Conservation (phyloP, 2,888 invertebrate genomes). For the Creontiades dilutus region DNA sequence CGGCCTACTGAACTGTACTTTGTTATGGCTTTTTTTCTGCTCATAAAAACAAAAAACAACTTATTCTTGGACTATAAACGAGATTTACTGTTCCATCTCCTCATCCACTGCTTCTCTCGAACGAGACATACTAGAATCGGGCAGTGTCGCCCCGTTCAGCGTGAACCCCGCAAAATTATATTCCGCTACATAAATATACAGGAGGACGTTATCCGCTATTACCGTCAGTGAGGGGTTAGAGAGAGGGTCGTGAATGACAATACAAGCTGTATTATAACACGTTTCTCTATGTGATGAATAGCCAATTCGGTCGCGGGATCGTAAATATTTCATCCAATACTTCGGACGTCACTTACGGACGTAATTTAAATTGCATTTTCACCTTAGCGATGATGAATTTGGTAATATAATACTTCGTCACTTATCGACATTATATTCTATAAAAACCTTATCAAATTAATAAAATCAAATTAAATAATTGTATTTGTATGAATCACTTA, state of each 20-base stretch:
- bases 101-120: not conserved
- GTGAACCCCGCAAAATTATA: not conserved
- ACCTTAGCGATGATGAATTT: too few species aligned
- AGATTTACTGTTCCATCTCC: not conserved
- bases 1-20: not conserved
- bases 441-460: too few species aligned
- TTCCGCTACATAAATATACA: not conserved
- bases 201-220: not conserved
- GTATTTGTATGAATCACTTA: too few species aligned
- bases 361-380: too few species aligned
- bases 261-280: not conserved
- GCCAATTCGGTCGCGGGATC: not conserved
- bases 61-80: constrained; percentile 24
- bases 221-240: not conserved
- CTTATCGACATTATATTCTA: too few species aligned
- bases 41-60: not conserved
- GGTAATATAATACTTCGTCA: too few species aligned
- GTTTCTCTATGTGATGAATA: not conserved
- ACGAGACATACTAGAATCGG: not conserved
- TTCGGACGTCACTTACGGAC: too few species aligned
- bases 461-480: too few species aligned
- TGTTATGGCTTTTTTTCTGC: not conserved
- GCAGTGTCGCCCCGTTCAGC: not conserved
- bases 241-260: not conserved
- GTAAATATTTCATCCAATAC: too few species aligned